Evolutionary conservation across 2,113 vertebrate species (phyloP).

Genomic region (Gambusia holbrooki): DNA sequence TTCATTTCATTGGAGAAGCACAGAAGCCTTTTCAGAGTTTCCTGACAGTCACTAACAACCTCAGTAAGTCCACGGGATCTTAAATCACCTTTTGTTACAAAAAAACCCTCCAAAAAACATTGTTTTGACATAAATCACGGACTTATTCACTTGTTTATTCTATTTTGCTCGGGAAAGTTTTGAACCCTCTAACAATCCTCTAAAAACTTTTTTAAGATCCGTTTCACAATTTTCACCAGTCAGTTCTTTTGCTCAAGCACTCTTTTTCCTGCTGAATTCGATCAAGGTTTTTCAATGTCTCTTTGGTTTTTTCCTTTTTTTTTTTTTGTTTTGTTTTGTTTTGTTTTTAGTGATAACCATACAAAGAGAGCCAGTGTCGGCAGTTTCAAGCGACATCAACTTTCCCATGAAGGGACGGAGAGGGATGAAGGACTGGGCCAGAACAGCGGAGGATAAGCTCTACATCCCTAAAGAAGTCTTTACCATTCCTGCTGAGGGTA

Average conservation of each 20-base stretch:
- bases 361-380: conserved; percentile 93
- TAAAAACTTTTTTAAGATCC: neutral
- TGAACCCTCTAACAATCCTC: neutral
- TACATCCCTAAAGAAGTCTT: conserved; percentile 98
- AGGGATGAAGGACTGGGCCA: conserved; percentile 99
- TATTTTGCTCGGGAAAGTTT: neutral
- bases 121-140: too few species aligned
- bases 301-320: neutral
- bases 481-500: conserved; percentile 87
- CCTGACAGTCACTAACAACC: conserved; percentile 93
- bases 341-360: conserved; percentile 90
- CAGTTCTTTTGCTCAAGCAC: neutral
- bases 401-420: conserved; percentile 96
- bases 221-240: neutral
- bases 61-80: conserved; percentile 81
- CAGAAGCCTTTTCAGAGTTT: conserved; percentile 97
- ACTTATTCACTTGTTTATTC: too few species aligned
- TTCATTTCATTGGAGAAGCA: conserved; percentile 91
- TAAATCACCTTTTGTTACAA: neutral
- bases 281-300: conserved; percentile 16
- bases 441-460: conserved; percentile 95
- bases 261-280: conserved; percentile 9
- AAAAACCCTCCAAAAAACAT: neutral
- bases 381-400: conserved; percentile 97
- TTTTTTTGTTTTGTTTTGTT: neutral